phyloP scores from a whole-genome alignment of 2,888 invertebrate genomes.

The Sericinus montela region DNA sequence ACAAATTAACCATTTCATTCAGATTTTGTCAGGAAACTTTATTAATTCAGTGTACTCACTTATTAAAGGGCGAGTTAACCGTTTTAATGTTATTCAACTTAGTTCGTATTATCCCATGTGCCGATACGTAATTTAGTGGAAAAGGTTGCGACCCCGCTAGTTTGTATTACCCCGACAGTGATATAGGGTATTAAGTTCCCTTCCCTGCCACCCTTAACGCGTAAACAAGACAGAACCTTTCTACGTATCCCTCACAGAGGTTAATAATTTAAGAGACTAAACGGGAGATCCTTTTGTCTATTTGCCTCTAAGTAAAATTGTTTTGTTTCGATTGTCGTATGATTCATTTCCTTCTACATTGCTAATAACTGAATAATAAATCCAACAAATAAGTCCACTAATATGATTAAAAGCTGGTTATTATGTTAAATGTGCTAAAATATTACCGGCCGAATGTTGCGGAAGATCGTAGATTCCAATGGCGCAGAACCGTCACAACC shows the following conservation, averaged over 20 bases:
- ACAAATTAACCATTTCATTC: slow-evolving; percentile 12
- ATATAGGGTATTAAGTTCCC: slow-evolving; percentile 78
- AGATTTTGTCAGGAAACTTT: slow-evolving; percentile 21
- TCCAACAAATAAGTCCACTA: no score
- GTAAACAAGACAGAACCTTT: slow-evolving; percentile 77
- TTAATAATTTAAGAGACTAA: slow-evolving; percentile 77
- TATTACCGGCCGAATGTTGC: no score
- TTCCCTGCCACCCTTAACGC: slow-evolving; percentile 72
- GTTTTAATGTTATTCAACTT: slow-evolving; percentile 63
- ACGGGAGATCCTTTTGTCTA: slow-evolving; percentile 57
- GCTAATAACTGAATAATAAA: no score
- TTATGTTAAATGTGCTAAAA: no score
- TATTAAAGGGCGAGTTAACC: slow-evolving; percentile 48
- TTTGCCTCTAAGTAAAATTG: slow-evolving; percentile 64
- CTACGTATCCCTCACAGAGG: slow-evolving; percentile 70
- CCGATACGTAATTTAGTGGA: slow-evolving; percentile 78
- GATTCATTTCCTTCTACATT: slow-evolving; percentile 37
- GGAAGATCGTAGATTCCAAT: no score
- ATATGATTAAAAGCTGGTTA: no score
- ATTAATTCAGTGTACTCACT: slow-evolving; percentile 50
- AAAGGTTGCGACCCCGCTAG: slow-evolving; percentile 76
- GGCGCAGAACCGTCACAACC: no score
- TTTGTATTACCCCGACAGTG: slow-evolving; percentile 76
- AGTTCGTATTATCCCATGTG: slow-evolving; percentile 69
- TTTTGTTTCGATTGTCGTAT: slow-evolving; percentile 55